Conservation (phyloP, 2,888 invertebrate species). For the Pollenia labialis region DNA sequence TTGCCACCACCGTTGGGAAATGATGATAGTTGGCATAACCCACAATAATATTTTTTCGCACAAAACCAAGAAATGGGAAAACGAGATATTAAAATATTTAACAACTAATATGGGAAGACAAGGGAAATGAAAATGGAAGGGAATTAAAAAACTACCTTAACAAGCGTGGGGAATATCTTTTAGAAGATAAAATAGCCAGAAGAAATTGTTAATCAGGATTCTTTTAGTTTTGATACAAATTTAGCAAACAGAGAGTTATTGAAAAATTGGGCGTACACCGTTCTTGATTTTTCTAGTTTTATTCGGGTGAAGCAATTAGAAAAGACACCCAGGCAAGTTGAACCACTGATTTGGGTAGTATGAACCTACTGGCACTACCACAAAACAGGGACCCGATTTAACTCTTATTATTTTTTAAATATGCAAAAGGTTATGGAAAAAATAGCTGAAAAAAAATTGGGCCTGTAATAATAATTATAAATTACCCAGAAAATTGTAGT, state of each 20-base stretch:
- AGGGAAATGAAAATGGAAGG: conserved; percentile 24
- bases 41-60: not conserved
- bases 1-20: conserved; percentile 47
- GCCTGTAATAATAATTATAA: too few relatives aligned
- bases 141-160: conserved; percentile 37
- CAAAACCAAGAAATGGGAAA: not conserved
- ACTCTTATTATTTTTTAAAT: too few relatives aligned
- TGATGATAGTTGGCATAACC: conserved; percentile 15
- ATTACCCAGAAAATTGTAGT: too few relatives aligned
- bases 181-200: not conserved
- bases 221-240: not conserved
- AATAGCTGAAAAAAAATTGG: too few relatives aligned
- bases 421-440: too few relatives aligned
- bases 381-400: too few relatives aligned
- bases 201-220: conserved; percentile 28
- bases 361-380: too few relatives aligned
- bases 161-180: conserved; percentile 42
- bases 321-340: too few relatives aligned
- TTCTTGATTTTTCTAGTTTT: too few relatives aligned
- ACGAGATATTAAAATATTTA: not conserved
- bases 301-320: too few relatives aligned
- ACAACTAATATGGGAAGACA: conserved; percentile 6
- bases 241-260: not conserved
- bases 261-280: too few relatives aligned
- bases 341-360: too few relatives aligned